Evolutionary conservation across 2,888 invertebrate genomes (phyloP).

Genomic region (Stenolophus ochropezus): DNA sequence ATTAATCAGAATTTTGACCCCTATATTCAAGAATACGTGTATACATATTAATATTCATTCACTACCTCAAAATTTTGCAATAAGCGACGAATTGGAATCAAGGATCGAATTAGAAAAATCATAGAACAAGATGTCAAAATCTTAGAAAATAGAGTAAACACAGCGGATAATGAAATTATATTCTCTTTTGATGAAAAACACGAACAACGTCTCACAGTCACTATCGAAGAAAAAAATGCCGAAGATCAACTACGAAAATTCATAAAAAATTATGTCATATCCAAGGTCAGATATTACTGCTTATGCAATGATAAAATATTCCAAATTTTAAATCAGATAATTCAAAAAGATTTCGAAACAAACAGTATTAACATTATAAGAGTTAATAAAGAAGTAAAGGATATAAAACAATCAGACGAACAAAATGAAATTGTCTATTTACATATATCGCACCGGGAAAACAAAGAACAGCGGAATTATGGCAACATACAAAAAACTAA

Average conservation of each 20-base stretch:
- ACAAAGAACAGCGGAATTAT: conserved; percentile 8
- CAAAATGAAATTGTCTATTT: background rate
- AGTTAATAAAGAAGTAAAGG: conserved; percentile 8
- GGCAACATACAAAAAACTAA: background rate
- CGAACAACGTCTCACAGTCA: conserved; percentile 7
- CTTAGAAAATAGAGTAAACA: too few relatives aligned
- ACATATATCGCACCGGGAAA: conserved; percentile 14
- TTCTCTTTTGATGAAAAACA: conserved; percentile 6
- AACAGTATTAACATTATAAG: background rate
- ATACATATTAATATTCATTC: conserved; percentile 29
- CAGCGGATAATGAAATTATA: conserved; percentile 39
- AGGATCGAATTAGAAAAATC: conserved; percentile 2
- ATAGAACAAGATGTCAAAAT: background rate
- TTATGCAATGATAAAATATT: conserved; percentile 20
- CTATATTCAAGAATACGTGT: background rate
- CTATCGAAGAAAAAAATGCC: background rate
- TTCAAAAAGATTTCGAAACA: conserved; percentile 1
- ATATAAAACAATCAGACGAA: too few relatives aligned
- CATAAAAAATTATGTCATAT: conserved; percentile 9
- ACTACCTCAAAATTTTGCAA: background rate
- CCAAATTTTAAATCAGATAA: conserved; percentile 18
- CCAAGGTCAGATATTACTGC: too few relatives aligned
- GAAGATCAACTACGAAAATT: conserved; percentile 8
- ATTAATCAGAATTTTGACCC: background rate
- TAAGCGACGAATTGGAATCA: background rate